Base-by-base conservation (phyloP, 2,797 vertebrate species). In the Peromyscus aztecus region DNA sequence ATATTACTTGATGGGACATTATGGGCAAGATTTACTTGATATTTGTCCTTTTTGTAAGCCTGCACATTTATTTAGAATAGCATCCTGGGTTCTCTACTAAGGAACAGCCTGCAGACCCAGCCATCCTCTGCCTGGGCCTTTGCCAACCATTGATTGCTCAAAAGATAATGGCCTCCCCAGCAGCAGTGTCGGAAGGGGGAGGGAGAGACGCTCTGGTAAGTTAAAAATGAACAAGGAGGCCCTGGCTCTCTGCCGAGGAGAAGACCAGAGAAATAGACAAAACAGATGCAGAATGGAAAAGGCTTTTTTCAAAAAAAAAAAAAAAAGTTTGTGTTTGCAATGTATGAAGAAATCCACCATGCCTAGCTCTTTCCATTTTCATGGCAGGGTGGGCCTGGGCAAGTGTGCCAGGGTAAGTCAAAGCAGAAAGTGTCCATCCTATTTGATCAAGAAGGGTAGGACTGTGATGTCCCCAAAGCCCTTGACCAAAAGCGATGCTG, bases 1-100 rank as follows among this genome's bases (percentile, higher is more conserved):
- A 52, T 84, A 49, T 91, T 85, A 37, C 94, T 94, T 87, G 63
- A 90, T 80, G 88, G 95, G 46, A 82, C 95, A 69, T 82, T 91
- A 94, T 29, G 77, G 96, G 89, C 71, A 96, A 90, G 81, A 90
- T 96, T 98, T 98, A 97, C 67, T 88, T 85, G 88, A 3, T 77
- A 92, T 83, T 97, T 98, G 61, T 65, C 97, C 96, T 98, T 97
- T 97, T 97, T 86, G 57, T 90, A 91, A 89, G 0, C 80, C 95
- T 92, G 85, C 86, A 43, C 7, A 0, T 80, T 97, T 97, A 95
- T 92, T 97, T 65, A 57, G 90, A 93, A 89, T 78, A 94, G 61
- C 24, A 67, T 86, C 94, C 97, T 19, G 61, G 16, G 37, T 63
- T 86, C 34, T 88, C 37, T 0, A 0, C 2, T 31, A 87, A 89